Percentiles rank a stretch among this genome's conserved stretches.
Evolutionary conservation across 2,888 invertebrate genomes (phyloP).

Genomic region (Sisyra nigra): DNA sequence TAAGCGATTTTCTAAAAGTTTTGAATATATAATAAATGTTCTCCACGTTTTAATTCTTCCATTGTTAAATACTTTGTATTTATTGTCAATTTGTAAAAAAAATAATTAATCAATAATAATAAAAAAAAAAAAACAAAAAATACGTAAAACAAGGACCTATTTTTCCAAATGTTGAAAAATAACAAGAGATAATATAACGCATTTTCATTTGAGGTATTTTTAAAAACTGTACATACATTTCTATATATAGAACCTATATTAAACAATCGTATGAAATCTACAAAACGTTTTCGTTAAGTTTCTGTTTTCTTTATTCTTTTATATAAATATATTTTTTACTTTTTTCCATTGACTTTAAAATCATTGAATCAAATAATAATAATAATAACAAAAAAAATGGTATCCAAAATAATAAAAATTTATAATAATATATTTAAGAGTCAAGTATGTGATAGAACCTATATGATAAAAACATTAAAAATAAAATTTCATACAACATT

Average conservation of each 20-base stretch:
- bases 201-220: neutral
- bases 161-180: conserved; percentile 2
- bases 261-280: neutral
- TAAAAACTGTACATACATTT: neutral
- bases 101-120: conserved; percentile 11
- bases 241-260: neutral
- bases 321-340: too few relatives aligned
- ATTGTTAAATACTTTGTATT: conserved; percentile 1
- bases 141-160: conserved; percentile 5
- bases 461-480: too few relatives aligned
- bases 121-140: conserved; percentile 5
- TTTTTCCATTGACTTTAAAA: too few relatives aligned
- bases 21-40: too few relatives aligned
- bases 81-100: conserved; percentile 11
- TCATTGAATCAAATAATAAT: too few relatives aligned
- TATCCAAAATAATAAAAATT: too few relatives aligned
- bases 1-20: too few relatives aligned
- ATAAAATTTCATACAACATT: too few relatives aligned
- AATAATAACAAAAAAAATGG: too few relatives aligned
- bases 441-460: too few relatives aligned
- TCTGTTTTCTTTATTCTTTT: neutral
- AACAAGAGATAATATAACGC: neutral
- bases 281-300: neutral
- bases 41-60: conserved; percentile 3
- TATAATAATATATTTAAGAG: too few relatives aligned